Evolutionary conservation across 2,113 vertebrate genomes (phyloP).

Genomic region (Nycticebus coucang): DNA sequence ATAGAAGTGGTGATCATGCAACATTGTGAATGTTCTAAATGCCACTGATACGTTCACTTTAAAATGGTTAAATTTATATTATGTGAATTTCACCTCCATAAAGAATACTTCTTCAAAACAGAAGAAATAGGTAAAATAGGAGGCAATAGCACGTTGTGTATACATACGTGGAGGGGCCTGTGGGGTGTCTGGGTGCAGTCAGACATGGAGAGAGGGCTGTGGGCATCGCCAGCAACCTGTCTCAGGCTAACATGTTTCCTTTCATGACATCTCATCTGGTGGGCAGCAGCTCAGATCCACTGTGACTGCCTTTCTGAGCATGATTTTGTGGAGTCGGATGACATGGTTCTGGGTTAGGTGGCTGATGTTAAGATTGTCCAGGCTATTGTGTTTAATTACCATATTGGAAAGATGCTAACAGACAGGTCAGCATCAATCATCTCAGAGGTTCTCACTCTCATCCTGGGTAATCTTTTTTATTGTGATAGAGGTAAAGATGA

Average conservation of each 20-base stretch:
- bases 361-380: not conserved
- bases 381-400: not conserved
- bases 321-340: not conserved
- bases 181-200: not conserved
- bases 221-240: not conserved
- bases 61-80: not conserved
- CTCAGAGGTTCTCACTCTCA: not conserved
- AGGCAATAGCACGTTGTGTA: not conserved
- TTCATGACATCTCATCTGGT: not conserved
- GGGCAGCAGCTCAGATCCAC: not conserved
- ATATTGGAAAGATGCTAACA: not conserved
- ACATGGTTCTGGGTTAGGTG: not conserved
- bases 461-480: not conserved
- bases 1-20: not conserved
- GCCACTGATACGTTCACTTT: not conserved
- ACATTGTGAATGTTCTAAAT: not conserved
- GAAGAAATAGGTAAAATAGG: not conserved
- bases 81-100: not conserved
- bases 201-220: not conserved
- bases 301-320: not conserved
- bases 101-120: not conserved
- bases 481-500: not conserved
- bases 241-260: not conserved
- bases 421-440: not conserved
- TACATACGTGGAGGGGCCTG: not conserved